These are phyloP conservation scores for Leptarthrus brevirostris DNA, from an alignment of 2,888 invertebrate genomes.

Conservation along the genomic window DNA sequence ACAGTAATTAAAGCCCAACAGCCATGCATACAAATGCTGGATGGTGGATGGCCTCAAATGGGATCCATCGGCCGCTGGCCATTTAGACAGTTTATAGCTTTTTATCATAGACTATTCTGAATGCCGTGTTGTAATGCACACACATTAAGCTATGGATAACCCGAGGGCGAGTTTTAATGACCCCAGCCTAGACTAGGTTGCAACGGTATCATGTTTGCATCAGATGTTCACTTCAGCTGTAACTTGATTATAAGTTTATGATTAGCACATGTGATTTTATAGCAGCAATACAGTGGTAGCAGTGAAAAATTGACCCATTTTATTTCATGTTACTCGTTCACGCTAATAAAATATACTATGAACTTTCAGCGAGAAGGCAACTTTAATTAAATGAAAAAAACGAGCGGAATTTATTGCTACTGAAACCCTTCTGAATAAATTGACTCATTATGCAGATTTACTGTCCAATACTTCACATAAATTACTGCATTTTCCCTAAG, in stretches of 20 bases:
- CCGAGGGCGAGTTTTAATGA: constrained; percentile 37
- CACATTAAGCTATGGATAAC: constrained; percentile 5
- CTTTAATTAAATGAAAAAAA: not conserved
- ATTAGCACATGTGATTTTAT: constrained; percentile 15
- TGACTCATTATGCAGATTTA: no score
- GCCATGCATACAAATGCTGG: constrained; percentile 20
- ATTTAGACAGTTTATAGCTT: constrained; percentile 3
- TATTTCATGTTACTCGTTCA: not conserved
- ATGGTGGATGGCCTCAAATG: not conserved
- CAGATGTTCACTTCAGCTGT: constrained; percentile 8
- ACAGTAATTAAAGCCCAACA: constrained; percentile 31
- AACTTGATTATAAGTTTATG: constrained; percentile 33
- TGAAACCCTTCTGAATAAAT: not conserved
- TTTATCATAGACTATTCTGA: not conserved
- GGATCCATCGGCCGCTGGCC: not conserved
- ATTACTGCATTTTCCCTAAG: no score
- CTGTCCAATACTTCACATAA: no score
- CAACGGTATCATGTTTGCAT: constrained; percentile 32
- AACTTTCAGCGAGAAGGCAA: no score
- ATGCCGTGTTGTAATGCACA: constrained; percentile 1
- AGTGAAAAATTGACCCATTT: not conserved
- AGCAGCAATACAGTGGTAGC: not conserved
- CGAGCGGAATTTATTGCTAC: not conserved
- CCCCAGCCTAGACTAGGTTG: not conserved
- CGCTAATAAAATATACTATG: not conserved